phyloP scores from a whole-genome alignment of 2,888 invertebrate genomes.

The Heliconius cydno region DNA sequence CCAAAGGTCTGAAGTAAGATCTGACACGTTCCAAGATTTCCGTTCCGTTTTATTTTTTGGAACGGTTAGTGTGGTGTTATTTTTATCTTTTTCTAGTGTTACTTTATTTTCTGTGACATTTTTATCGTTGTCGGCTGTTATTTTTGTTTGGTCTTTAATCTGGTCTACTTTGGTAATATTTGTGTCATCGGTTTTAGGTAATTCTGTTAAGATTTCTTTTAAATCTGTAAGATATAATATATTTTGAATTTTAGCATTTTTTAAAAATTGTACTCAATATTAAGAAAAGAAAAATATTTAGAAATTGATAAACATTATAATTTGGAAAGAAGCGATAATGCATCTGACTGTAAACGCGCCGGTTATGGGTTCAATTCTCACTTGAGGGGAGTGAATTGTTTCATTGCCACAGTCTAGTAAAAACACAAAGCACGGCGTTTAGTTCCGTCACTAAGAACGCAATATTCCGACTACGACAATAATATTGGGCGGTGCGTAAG shows the following conservation, averaged over 20 bases:
- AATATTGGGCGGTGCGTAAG: not conserved
- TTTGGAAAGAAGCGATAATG: too few species aligned
- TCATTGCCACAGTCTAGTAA: not conserved
- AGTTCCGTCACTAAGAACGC: not conserved
- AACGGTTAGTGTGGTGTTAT: slow-evolving; percentile 18
- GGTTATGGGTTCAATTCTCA: not conserved
- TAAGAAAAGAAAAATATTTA: not conserved
- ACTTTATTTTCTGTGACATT: not conserved
- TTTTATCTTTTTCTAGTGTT: slow-evolving; percentile 14
- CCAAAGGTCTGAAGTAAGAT: slow-evolving; percentile 71
- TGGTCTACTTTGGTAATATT: not conserved
- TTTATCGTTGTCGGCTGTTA: not conserved
- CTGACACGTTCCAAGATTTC: slow-evolving; percentile 70
- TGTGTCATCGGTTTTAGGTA: not conserved
- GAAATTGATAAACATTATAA: too few species aligned
- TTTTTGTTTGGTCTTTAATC: not conserved
- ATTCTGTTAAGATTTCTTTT: not conserved
- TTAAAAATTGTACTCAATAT: not conserved
- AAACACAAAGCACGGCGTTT: not conserved
- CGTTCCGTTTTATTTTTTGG: slow-evolving; percentile 52
- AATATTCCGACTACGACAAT: not conserved
- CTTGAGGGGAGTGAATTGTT: not conserved
- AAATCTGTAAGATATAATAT: slow-evolving; percentile 21
- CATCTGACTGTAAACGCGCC: not conserved
- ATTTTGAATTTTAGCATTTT: too few species aligned